These are phyloP conservation scores for Epinephelus moara DNA, from an alignment of 2,113 vertebrate genomes.

Conservation along the genomic window DNA sequence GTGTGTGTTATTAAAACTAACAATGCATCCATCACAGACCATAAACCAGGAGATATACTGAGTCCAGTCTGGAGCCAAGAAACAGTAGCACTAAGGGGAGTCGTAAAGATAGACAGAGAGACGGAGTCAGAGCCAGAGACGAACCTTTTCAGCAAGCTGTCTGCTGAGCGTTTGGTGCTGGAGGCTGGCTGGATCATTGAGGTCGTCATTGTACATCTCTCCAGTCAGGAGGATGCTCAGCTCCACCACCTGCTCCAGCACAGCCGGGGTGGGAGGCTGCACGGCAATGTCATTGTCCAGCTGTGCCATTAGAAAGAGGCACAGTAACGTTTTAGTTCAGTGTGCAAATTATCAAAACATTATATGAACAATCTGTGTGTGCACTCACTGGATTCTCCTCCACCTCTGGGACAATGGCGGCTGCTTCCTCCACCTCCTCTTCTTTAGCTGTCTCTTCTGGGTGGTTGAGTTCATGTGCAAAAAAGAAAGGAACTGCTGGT, in stretches of 20 bases:
- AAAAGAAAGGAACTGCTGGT: neutral
- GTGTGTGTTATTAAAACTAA: constrained; percentile 41
- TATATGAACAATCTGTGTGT: neutral
- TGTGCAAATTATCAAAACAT: neutral
- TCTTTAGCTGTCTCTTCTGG: constrained; percentile 15
- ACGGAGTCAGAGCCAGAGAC: neutral
- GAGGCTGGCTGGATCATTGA: constrained; percentile 82
- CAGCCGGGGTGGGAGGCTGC: constrained; percentile 68
- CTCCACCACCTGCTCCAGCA: constrained; percentile 88
- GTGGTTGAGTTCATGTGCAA: constrained; percentile 19
- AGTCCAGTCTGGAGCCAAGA: constrained; percentile 7
- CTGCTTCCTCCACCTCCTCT: neutral
- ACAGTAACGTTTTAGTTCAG: neutral
- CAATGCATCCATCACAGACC: constrained; percentile 48
- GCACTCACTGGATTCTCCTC: constrained; percentile 61
- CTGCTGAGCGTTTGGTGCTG: constrained; percentile 82
- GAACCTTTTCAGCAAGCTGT: constrained; percentile 89
- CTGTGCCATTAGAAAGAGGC: constrained; percentile 72
- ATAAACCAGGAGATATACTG: constrained; percentile 17
- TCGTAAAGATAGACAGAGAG: neutral
- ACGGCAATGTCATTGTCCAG: constrained; percentile 89
- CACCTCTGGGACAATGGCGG: constrained; percentile 12
- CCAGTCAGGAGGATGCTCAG: constrained; percentile 88
- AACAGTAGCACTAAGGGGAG: constrained; percentile 5
- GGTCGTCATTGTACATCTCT: constrained; percentile 84